Evolutionary conservation across 2,113 vertebrate species (phyloP).

Genomic region (Urocitellus parryii): DNA sequence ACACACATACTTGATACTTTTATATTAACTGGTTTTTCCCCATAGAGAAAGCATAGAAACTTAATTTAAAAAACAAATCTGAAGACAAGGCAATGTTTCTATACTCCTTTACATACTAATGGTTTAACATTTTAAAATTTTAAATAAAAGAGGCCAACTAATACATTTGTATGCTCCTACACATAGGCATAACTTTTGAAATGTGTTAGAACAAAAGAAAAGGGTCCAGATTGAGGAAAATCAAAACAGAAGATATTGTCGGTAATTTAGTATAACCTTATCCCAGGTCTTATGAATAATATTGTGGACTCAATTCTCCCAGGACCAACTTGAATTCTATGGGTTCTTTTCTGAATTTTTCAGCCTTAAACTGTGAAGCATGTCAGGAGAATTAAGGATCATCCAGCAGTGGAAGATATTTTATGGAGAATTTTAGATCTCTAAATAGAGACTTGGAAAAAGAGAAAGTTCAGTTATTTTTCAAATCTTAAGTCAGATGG

Average conservation of each 20-base stretch:
- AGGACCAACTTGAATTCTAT: not conserved
- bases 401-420: not conserved
- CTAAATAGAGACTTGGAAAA: not conserved
- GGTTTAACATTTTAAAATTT: not conserved
- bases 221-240: not conserved
- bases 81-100: not conserved
- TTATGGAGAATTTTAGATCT: not conserved
- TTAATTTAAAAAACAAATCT: not conserved
- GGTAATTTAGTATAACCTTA: not conserved
- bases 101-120: not conserved
- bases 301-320: not conserved
- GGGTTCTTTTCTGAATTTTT: not conserved
- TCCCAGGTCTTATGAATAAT: not conserved
- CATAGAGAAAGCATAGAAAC: not conserved
- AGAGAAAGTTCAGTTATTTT: not conserved
- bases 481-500: not conserved
- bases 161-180: not conserved
- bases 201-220: not conserved
- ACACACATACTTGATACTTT: not conserved
- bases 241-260: not conserved
- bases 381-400: not conserved
- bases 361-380: not conserved
- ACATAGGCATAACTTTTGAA: not conserved
- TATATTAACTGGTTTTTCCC: not conserved
- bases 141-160: not conserved